Base-by-base conservation (phyloP, 2,113 vertebrate species). In the Eulemur rufifrons region DNA sequence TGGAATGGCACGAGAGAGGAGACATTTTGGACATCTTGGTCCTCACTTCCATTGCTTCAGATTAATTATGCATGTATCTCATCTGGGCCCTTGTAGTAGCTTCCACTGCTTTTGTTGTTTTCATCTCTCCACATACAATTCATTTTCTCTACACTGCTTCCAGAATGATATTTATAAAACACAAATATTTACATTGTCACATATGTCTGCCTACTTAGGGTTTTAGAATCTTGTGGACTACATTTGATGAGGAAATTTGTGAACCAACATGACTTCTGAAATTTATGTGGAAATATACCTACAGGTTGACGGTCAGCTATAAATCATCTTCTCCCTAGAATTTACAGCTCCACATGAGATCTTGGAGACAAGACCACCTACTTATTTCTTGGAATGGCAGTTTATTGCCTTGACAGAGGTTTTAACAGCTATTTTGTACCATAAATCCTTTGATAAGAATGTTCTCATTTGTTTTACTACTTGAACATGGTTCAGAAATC, bases 331-430 rank as follows among this genome's bases (percentile, higher is more conserved):
- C 63, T 93, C 42, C 68, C 63, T 82, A 84, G 69, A 91, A 97
- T 96, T 98, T 97, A 98, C 6, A 94, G 76, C 91, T 95, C 32
- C 32, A 42, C 27, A n/a, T 52, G 64, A 86, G 27, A 94, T 87
- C 76, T 74, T 86, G 23, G 66, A 74, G 91, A 95, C 86, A 95
- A 87, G 95, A 95, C 97, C 91, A 90, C 54, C 78, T 86, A 81
- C 64, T 96, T 95, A 96, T 95, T 96, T 95, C 69, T 84, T 84
- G n/a, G 54, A 95, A 95, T 87, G 83, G 59, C 73, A 95, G 95
- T 95, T 98, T 96, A 97, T 96, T 95, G 89, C 73, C 68, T 97
- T 52, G 89, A 87, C 86, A 96, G 89, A 97, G 93, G 95, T 71
- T 96, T 98, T 96, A 94, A 97, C 94, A 95, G 81, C 91, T 73